Base-by-base conservation (phyloP, 2,797 vertebrate genomes). In the Onychomys leucogaster region DNA sequence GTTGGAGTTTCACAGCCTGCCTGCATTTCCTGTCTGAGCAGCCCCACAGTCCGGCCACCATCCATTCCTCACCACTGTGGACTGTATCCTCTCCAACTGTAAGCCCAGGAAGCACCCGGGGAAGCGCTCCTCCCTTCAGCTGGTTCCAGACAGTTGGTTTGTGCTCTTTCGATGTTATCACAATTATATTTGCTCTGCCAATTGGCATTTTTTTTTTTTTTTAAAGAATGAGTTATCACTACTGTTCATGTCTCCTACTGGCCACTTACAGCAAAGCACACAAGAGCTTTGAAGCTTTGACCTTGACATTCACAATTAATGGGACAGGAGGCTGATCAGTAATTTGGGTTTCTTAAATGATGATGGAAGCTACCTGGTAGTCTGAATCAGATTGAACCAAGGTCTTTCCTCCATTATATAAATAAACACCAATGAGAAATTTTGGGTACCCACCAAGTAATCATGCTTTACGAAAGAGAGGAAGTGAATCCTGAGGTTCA, bases 171-270 rank as follows among this genome's bases (percentile, higher is more conserved):
- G 49, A n/a, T 75, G 63, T 55, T 43, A 2, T 76, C 63, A 41
- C 49, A 23, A 57, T 87, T 94, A 32, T 34, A 61, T 94, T 83
- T 91, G n/a, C 32, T 6, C 0, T 17, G 46, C 12, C 76, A 59
- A 59, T 27, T 77, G 63, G 25, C 89, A 87, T 94, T 92, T 77
- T 89, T 52, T 52, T 49, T 52, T 52, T 49, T 52, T 96, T 94
- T 69, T 34, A 43, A 80, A 78, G 55, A 85, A 37, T 46, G 14
- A 46, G 41, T 78, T 73, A 71, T 8, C 32, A n/a, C 1, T 49
- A n/a, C 0, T n/a, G 16, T 85, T 78, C n/a, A 25, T 10, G 32
- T 57, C 52, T 32, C 32, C 59, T 76, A 73, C 55, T 10, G 37
- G 3, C 25, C 16, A 43, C 0, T 43, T 37, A 11, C 13, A 75